Percentiles rank a stretch among this genome's conserved stretches.
Evolutionary conservation across 2,888 invertebrate genomes (phyloP).

Genomic region (Heliothis peltigera): DNA sequence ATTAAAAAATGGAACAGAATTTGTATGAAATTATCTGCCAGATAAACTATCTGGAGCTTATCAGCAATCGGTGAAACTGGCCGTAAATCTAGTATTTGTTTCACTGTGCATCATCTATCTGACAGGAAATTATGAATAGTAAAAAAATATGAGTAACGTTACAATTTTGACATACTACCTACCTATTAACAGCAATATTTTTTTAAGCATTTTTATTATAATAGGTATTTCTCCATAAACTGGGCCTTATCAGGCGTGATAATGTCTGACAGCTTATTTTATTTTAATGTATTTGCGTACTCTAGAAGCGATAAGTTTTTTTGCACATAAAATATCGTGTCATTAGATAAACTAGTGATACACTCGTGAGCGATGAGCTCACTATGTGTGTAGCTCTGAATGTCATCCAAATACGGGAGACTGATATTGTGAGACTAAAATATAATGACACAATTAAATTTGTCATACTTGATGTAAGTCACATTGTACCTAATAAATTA

Average conservation of each 20-base stretch:
- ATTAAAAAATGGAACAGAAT: no score
- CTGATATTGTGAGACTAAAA: neutral
- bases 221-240: neutral
- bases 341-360: neutral
- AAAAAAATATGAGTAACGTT: conserved; percentile 10
- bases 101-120: no score
- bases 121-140: conserved; percentile 14
- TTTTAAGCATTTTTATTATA: neutral
- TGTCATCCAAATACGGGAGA: neutral
- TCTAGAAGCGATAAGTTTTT: neutral
- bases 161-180: neutral
- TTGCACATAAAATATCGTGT: neutral
- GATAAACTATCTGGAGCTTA: no score
- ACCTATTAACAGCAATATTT: neutral
- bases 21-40: no score
- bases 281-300: neutral
- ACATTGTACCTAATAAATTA: no score
- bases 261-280: neutral
- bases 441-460: no score
- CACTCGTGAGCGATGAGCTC: neutral
- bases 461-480: no score
- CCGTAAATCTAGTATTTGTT: no score
- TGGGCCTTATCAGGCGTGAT: neutral
- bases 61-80: no score
- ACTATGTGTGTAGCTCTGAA: neutral